phyloP scores from a whole-genome alignment of 2,113 vertebrate species.

The Butastur rufipennis region DNA sequence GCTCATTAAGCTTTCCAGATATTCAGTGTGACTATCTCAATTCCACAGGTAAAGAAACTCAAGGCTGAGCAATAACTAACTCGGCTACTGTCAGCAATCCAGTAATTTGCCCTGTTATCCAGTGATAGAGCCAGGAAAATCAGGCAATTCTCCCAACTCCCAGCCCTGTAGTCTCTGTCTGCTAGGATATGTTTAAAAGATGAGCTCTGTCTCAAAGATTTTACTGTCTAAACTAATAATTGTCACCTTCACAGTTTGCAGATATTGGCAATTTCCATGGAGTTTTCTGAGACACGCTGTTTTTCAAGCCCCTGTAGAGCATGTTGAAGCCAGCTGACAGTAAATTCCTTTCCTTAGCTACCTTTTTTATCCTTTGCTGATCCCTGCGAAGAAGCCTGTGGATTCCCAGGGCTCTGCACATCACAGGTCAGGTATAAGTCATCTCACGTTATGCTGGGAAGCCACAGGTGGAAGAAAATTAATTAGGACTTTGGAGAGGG shows the following conservation, averaged over 20 bases:
- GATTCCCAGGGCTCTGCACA: not conserved
- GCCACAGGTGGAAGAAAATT: not conserved
- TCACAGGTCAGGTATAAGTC: not conserved
- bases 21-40: not conserved
- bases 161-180: not conserved
- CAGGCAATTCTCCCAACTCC: not conserved
- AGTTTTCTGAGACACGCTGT: not conserved
- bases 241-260: not conserved
- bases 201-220: not conserved
- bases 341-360: not conserved
- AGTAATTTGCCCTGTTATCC: not conserved
- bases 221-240: not conserved
- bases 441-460: not conserved
- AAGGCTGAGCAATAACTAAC: not conserved
- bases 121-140: not conserved
- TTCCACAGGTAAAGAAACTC: not conserved
- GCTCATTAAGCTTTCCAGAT: not conserved
- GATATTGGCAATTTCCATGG: not conserved
- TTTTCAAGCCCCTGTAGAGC: not conserved
- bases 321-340: not conserved
- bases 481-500: not conserved
- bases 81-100: not conserved
- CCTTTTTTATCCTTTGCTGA: not conserved
- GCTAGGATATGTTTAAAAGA: not conserved
- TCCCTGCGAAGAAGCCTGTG: accelerated